phyloP scores from a whole-genome alignment of 1,140 invertebrate species.

The Cherax quadricarinatus region DNA sequence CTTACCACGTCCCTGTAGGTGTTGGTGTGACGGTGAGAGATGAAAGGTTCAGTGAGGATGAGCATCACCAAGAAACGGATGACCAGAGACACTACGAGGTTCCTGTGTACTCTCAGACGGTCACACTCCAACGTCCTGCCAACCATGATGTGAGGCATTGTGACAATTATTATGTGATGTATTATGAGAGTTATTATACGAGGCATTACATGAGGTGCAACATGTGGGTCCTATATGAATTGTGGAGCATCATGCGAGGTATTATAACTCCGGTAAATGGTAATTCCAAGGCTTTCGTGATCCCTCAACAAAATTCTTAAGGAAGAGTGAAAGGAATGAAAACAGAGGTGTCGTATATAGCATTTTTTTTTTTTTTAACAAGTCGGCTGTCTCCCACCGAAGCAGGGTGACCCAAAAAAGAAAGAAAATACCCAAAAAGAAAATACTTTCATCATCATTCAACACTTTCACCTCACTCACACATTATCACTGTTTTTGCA shows the following conservation, averaged over 20 bases:
- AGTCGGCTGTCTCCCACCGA: too few species aligned
- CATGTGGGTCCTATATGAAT: too few species aligned
- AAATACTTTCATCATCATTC: too few species aligned
- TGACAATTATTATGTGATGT: neutral
- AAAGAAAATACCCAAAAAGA: too few species aligned
- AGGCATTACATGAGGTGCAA: neutral
- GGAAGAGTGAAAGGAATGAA: too few species aligned
- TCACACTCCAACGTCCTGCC: slow-evolving; percentile 45
- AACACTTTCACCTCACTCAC: too few species aligned
- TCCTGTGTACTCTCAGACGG: slow-evolving; percentile 40
- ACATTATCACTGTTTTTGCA: too few species aligned
- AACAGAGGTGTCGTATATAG: neutral
- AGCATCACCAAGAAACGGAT: slow-evolving; percentile 48
- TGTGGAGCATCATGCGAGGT: neutral
- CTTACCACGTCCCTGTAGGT: slow-evolving; percentile 48
- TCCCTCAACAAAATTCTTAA: too few species aligned
- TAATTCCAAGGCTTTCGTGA: too few species aligned
- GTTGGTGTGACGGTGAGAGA: neutral
- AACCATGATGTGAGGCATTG: neutral
- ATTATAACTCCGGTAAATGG: neutral
- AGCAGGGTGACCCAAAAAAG: too few species aligned
- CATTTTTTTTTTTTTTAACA: neutral
- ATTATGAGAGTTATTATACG: neutral
- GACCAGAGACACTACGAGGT: slow-evolving; percentile 47
- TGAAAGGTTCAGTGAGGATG: slow-evolving; percentile 47